Base-by-base conservation (phyloP, 2,113 vertebrate species). In the Litocranius walleri region DNA sequence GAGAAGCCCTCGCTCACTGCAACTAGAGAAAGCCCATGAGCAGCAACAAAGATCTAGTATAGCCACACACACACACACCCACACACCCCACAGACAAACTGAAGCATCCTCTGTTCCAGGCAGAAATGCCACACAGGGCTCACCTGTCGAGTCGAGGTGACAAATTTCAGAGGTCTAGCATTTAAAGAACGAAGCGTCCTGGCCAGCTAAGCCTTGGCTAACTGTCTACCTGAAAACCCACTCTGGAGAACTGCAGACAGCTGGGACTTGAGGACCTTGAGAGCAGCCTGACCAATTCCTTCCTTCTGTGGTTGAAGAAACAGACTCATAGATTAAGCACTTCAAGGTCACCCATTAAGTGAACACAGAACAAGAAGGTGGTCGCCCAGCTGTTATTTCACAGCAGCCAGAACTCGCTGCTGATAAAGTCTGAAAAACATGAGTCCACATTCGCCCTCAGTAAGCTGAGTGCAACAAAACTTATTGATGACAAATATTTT, bases 1-100 rank as follows among this genome's bases (percentile, higher is more conserved):
- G 21, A 40, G 36, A 74, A 40, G 36, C 67, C 67, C 67, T 40
- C 3, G 0, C 67, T 74, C 36, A 12, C 5, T 0, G 0, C 36
- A 43, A 43, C 36, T 43, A 7, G 36, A 43, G 71, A 77, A 77
- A 77, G 71, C 12, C 71, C 71, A 3, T 3, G 71, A 43, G 71
- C 71, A 77, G 23, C 71, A 77, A 27, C 71, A 43, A 27, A 43
- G 12, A 43, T 7, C 36, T 36, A 40, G 23, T 7, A 74, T 6
- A 40, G 67, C 3, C 23, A 36, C n/a, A 11, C 1, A 15, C 29
- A 30, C 61, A 30, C 29, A 57, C 56, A 25, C 56, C 3, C 23
- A 54, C 52, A 21, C 19, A 56, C 7, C 19, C 67, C 36, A 40
- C 11, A 74, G 23, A 43, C 40, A 77, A 43, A 71, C 64, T 16